These are phyloP conservation scores for Aldabrachelys gigantea DNA, from an alignment of 2,113 vertebrate species.

Conservation along the genomic window DNA sequence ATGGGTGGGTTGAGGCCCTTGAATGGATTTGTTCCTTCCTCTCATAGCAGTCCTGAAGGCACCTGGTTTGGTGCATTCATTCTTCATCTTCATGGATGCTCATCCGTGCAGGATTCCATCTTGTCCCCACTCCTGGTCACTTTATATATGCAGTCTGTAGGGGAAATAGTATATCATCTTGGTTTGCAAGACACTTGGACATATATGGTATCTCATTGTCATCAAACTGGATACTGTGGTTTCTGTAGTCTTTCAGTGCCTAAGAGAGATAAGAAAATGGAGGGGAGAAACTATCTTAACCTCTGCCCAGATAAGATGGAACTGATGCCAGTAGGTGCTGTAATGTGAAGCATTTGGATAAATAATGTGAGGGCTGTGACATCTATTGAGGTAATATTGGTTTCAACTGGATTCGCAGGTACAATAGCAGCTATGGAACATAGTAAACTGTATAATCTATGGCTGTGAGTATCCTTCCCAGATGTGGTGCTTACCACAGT, in stretches of 20 bases:
- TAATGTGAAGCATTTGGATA: background rate
- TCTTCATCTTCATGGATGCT: fast-evolving
- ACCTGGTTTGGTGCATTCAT: background rate
- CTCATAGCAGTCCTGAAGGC: background rate
- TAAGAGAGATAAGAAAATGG: background rate
- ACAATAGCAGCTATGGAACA: background rate
- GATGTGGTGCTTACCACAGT: background rate
- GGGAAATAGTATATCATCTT: background rate
- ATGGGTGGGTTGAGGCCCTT: background rate
- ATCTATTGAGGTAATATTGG: background rate
- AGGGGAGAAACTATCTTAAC: background rate
- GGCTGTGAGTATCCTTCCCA: background rate
- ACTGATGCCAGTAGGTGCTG: background rate
- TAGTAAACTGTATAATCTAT: background rate
- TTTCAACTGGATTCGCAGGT: background rate
- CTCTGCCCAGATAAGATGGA: background rate
- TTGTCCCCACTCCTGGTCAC: background rate
- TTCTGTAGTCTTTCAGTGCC: background rate
- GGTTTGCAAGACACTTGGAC: background rate
- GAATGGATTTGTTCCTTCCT: background rate
- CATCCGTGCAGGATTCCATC: background rate
- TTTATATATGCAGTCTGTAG: background rate
- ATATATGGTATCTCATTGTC: background rate
- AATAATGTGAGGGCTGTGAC: background rate
- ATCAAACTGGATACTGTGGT: background rate